phyloP scores from a whole-genome alignment of 2,113 vertebrate genomes.

The Pseudolaguvia tuberculata region DNA sequence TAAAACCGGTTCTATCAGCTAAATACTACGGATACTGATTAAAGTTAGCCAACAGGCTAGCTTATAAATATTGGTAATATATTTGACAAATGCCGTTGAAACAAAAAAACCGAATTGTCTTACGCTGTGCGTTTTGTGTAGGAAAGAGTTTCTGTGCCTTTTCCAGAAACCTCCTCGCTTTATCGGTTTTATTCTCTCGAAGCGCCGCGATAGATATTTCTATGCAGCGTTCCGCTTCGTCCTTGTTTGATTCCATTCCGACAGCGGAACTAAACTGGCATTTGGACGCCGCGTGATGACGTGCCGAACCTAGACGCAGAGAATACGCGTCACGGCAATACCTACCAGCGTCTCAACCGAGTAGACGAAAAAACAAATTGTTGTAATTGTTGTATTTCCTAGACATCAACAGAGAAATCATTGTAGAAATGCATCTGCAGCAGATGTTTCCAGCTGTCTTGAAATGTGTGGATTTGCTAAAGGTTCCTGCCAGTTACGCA shows the following conservation, averaged over 20 bases:
- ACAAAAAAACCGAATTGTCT: slow-evolving; percentile 51
- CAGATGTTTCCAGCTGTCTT: slow-evolving; percentile 9
- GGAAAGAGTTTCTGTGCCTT: slow-evolving; percentile 89
- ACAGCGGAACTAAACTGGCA: slow-evolving; percentile 57
- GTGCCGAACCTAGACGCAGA: slow-evolving; percentile 8
- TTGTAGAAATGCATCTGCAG: slow-evolving; percentile 14
- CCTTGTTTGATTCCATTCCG: slow-evolving; percentile 97
- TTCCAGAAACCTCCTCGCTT: slow-evolving; percentile 84
- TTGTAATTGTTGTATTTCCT: background rate
- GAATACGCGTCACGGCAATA: slow-evolving; percentile 13
- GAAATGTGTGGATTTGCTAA: background rate
- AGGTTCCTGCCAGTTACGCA: background rate
- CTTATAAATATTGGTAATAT: slow-evolving; percentile 33
- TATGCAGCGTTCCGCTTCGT: slow-evolving; percentile 93
- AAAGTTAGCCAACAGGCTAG: background rate
- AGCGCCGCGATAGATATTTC: slow-evolving; percentile 78
- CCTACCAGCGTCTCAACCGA: background rate
- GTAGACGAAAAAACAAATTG: too few relatives aligned
- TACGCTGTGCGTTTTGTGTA: slow-evolving; percentile 79
- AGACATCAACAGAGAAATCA: background rate
- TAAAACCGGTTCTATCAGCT: background rate
- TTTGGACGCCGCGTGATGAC: slow-evolving; percentile 56
- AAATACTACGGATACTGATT: background rate
- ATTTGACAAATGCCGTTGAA: background rate
- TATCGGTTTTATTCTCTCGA: slow-evolving; percentile 73